Percentiles rank a stretch among this genome's conserved stretches.
These are phyloP conservation scores for Cataglyphis rosenhaueri DNA, from an alignment of 2,888 invertebrate species.

Conservation along the genomic window DNA sequence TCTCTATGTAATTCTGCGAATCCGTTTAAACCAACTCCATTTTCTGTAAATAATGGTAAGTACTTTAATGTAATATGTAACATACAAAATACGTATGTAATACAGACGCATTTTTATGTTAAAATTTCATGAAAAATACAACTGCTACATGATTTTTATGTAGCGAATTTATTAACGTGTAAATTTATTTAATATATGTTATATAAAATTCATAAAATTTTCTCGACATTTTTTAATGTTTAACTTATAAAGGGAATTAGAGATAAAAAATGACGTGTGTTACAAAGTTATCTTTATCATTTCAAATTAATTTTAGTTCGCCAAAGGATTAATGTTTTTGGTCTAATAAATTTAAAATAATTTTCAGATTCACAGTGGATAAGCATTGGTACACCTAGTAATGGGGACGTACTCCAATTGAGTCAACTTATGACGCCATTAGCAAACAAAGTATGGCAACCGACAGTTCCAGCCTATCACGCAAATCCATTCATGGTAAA, in stretches of 20 bases:
- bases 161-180: neutral
- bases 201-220: neutral
- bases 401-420: conserved; percentile 83
- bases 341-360: conserved; percentile 23
- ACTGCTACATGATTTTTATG: neutral
- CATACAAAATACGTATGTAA: neutral
- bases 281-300: conserved; percentile 1
- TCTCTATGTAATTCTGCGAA: conserved; percentile 81
- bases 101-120: neutral
- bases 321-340: neutral
- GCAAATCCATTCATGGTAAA: conserved; percentile 85
- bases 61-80: neutral
- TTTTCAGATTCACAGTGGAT: conserved; percentile 82
- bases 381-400: conserved; percentile 80
- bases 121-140: neutral
- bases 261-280: neutral
- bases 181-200: neutral
- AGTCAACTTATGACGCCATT: conserved; percentile 83
- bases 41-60: conserved; percentile 82
- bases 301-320: neutral
- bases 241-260: neutral
- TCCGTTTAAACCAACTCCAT: conserved; percentile 82
- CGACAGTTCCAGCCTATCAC: conserved; percentile 82
- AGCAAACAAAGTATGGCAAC: conserved; percentile 84
- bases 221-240: neutral